phyloP scores from a whole-genome alignment of 2,113 vertebrate species.

The Entelurus aequoreus region DNA sequence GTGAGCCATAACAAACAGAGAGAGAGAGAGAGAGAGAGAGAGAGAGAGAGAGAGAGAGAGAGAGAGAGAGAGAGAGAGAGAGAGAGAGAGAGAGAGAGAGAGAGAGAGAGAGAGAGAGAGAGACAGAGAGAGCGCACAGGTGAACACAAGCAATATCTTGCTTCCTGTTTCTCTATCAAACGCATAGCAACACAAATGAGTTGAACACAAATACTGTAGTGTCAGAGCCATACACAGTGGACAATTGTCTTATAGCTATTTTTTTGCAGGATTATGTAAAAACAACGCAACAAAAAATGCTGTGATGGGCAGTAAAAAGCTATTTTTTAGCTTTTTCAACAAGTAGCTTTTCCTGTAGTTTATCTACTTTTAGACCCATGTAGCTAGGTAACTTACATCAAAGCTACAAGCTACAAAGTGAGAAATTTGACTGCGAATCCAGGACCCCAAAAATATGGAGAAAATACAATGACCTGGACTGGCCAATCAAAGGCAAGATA shows the following conservation, averaged over 20 bases:
- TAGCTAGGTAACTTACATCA: too few relatives aligned
- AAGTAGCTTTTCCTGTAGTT: too few relatives aligned
- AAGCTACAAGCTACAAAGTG: too few relatives aligned
- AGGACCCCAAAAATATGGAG: too few relatives aligned
- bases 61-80: background rate
- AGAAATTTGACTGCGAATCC: too few relatives aligned
- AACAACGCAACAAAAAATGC: too few relatives aligned
- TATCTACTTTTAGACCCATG: too few relatives aligned
- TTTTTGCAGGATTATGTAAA: too few relatives aligned
- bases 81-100: background rate
- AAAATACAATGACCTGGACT: too few relatives aligned
- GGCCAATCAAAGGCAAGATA: too few relatives aligned
- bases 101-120: conserved; percentile 1
- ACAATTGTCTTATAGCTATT: background rate
- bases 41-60: conserved; percentile 8
- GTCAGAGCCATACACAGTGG: conserved; percentile 7
- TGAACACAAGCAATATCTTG: conserved; percentile 33
- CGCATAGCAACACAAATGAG: conserved; percentile 20
- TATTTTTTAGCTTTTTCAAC: too few relatives aligned
- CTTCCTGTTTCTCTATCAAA: conserved; percentile 5
- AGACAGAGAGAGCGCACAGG: conserved; percentile 24
- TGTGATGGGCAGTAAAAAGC: too few relatives aligned
- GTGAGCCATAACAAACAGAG: conserved; percentile 28
- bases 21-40: background rate
- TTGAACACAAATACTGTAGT: conserved; percentile 36